A percentile compares a stretch with the other conserved stretches of the same genome.
phyloP scores from a whole-genome alignment of 2,888 invertebrate genomes.

The Xiphydria camelus region DNA sequence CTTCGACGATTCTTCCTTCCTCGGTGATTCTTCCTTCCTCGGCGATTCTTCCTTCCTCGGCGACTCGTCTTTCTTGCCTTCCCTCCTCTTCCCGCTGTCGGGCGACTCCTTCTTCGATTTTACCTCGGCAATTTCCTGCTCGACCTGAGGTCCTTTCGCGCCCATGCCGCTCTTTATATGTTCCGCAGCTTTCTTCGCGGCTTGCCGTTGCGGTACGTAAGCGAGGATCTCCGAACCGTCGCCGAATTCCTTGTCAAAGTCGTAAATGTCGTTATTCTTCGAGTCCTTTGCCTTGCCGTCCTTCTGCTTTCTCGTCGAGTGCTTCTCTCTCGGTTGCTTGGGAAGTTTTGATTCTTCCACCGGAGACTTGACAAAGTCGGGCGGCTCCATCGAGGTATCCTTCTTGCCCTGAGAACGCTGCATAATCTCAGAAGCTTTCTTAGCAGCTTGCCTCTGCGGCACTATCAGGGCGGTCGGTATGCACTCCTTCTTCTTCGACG shows the following conservation, averaged over 20 bases:
- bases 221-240: slow-evolving; percentile 69
- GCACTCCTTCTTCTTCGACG: slow-evolving; percentile 60
- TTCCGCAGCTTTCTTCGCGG: slow-evolving; percentile 89
- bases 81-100: slow-evolving; percentile 30
- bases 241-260: slow-evolving; percentile 67
- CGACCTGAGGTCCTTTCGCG: slow-evolving; percentile 57
- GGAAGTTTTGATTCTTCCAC: slow-evolving; percentile 23
- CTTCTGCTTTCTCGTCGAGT: slow-evolving; percentile 45
- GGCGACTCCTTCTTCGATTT: slow-evolving; percentile 46
- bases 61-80: slow-evolving; percentile 29
- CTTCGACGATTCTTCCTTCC: no score
- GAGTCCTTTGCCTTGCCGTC: slow-evolving; percentile 48
- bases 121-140: slow-evolving; percentile 52
- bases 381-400: slow-evolving; percentile 51
- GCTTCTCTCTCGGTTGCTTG: slow-evolving; percentile 18
- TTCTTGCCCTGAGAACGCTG: slow-evolving; percentile 66
- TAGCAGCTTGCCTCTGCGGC: slow-evolving; percentile 87
- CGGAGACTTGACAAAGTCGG: slow-evolving; percentile 50
- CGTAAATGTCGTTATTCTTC: slow-evolving; percentile 60
- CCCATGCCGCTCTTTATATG: slow-evolving; percentile 82
- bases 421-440: slow-evolving; percentile 88
- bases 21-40: slow-evolving; percentile 54
- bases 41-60: slow-evolving; percentile 46
- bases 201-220: slow-evolving; percentile 87
- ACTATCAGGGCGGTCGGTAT: slow-evolving; percentile 81